phyloP scores from a whole-genome alignment of 2,888 invertebrate species.

The Lasioglossum vierecki region DNA sequence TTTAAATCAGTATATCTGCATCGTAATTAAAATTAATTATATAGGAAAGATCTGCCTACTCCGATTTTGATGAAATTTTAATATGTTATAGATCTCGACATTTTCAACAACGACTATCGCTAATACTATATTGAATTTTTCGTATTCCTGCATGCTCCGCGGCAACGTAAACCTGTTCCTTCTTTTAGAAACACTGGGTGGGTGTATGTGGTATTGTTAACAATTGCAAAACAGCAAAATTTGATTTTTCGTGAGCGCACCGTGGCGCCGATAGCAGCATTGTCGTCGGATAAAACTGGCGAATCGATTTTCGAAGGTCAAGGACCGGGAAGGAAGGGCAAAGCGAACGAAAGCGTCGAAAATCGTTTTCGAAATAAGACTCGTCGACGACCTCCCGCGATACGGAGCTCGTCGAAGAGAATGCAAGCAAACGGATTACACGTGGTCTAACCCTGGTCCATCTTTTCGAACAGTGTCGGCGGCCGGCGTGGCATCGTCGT shows the following conservation, averaged over 20 bases:
- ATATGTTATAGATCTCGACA: too few relatives aligned
- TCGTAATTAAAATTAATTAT: too few relatives aligned
- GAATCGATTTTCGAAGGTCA: background rate
- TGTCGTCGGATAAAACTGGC: background rate
- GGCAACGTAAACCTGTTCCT: too few relatives aligned
- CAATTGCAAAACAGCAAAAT: too few relatives aligned
- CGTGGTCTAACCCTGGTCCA: slow-evolving; percentile 33
- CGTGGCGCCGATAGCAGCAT: background rate
- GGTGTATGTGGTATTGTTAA: too few relatives aligned
- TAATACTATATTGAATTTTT: too few relatives aligned
- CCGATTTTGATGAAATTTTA: too few relatives aligned
- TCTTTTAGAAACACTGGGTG: too few relatives aligned
- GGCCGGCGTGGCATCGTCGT: background rate
- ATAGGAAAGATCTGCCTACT: too few relatives aligned
- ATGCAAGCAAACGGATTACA: slow-evolving; percentile 25
- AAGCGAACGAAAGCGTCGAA: background rate
- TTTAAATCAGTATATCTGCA: too few relatives aligned
- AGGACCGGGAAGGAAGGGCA: background rate
- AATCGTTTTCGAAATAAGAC: background rate
- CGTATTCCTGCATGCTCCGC: too few relatives aligned
- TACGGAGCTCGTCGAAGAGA: background rate
- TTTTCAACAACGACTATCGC: too few relatives aligned
- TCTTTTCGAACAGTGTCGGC: slow-evolving; percentile 24
- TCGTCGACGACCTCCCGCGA: background rate
- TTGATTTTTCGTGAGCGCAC: background rate